Base-by-base conservation (phyloP, 53 echinoderm and acorn worm genomes). In the Echinarachnius parma region DNA sequence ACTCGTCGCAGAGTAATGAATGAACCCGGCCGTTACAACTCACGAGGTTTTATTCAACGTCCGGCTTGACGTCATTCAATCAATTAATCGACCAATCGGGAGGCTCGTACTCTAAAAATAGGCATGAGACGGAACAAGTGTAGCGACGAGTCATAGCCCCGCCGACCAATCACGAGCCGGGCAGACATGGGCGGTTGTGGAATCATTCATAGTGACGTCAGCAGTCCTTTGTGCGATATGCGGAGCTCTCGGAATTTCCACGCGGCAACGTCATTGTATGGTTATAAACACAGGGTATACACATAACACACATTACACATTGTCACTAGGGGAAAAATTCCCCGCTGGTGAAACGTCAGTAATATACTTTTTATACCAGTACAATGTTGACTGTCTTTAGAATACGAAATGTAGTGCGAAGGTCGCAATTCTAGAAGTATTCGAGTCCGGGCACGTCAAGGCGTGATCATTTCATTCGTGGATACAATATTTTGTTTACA, bases 31-130 rank as follows among this genome's bases (percentile, higher is more conserved):
- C 81, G 87, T 86, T 86, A 86, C 68, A 74, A 74, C 69, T 78
- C 55, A 69, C 77, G 32, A 66, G 56, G 62, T 67, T 86, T 77
- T 81, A 81, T 81, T 77, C 77, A 67, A 72, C 74, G 74, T 72
- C 74, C 83, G 77, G 77, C 76, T 81, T 93, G 93, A 93, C 93
- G 93, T 93, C 93, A 93, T 81, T 75, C 67, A 89, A 86, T 88
- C 84, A 86, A 86, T 79, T 77, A 80, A 66, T 77, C 76, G 72
- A 60, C 93, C 93, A 93, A 93, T 93, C 89, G 86, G 63, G 61
- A n/a, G 66, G 37, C 46, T 34, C 28, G 87, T 66, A 65, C 48
- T 48, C 81, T 84, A 92, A 80, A 92, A 92, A 92, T 92, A 92
- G 92, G 72, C 55, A 81, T 84, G 71, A 84, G 75, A 66, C 70